Evolutionary conservation across 2,797 vertebrate species (phyloP).

Genomic region (Manis pentadactyla): DNA sequence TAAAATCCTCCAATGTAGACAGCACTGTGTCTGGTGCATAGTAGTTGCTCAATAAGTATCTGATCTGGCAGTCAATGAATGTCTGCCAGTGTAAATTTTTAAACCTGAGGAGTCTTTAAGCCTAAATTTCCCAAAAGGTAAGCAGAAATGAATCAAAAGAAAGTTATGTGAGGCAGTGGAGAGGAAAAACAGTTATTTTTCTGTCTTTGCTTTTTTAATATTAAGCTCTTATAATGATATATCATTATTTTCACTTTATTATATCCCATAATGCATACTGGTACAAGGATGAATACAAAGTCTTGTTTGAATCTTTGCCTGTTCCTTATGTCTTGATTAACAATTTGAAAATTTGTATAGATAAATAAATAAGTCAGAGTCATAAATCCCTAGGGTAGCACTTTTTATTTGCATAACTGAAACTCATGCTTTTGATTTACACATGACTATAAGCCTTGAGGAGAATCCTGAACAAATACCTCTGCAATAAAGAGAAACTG

Average conservation of each 20-base stretch:
- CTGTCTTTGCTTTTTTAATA: neutral
- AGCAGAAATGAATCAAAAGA: neutral
- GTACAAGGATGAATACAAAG: conserved; percentile 25
- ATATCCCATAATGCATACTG: neutral
- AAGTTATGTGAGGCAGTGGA: neutral
- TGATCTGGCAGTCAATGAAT: neutral
- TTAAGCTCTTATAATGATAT: conserved; percentile 1
- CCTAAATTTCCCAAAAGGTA: conserved; percentile 36
- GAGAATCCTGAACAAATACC: conserved; percentile 2
- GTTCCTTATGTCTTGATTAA: conserved; percentile 60
- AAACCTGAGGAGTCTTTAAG: neutral
- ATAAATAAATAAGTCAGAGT: conserved; percentile 61
- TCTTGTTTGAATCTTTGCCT: conserved; percentile 33
- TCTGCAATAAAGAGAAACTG: conserved; percentile 20
- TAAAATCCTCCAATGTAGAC: neutral
- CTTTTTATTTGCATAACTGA: conserved; percentile 74
- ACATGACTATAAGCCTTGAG: neutral
- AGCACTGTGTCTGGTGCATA: neutral
- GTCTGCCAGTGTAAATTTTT: neutral
- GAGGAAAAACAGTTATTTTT: neutral
- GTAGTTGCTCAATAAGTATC: neutral
- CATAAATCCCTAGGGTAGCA: neutral
- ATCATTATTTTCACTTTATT: conserved; percentile 38
- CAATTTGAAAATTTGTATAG: conserved; percentile 66
- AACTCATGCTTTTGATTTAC: conserved; percentile 61